phyloP scores from a whole-genome alignment of 2,113 vertebrate species.

The Gobio gobio region DNA sequence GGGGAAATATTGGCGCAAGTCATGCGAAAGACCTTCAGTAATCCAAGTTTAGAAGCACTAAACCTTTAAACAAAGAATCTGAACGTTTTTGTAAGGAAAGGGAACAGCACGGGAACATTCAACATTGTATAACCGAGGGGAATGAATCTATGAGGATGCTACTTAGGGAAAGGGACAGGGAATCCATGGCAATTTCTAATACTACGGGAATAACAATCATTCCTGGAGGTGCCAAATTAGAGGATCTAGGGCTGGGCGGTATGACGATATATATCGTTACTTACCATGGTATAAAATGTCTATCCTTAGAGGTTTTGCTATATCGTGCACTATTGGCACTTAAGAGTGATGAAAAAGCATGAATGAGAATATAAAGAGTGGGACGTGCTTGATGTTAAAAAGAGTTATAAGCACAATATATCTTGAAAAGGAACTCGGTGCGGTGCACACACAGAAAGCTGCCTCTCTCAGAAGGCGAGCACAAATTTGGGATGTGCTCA shows the following conservation, averaged over 20 bases:
- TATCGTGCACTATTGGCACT: too few species aligned
- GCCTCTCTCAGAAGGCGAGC: too few species aligned
- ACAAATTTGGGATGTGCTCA: too few species aligned
- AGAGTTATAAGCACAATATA: too few species aligned
- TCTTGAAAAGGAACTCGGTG: too few species aligned
- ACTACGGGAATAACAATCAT: conserved; percentile 50
- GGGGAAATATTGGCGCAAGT: not conserved
- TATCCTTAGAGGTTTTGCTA: too few species aligned
- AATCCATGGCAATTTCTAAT: conserved; percentile 43
- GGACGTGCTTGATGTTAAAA: too few species aligned
- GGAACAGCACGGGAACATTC: not conserved
- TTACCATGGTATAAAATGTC: too few species aligned
- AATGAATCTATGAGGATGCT: conserved; percentile 10
- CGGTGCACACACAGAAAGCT: too few species aligned
- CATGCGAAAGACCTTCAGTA: not conserved
- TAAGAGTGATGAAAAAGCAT: too few species aligned
- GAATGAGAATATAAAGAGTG: too few species aligned
- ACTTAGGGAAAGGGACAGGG: conserved; percentile 39
- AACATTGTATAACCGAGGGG: not conserved
- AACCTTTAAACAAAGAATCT: not conserved
- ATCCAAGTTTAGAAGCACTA: not conserved
- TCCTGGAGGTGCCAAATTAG: conserved; percentile 48
- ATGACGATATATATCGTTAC: too few species aligned
- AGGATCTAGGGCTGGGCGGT: not conserved
- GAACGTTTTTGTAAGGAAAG: not conserved